phyloP scores from a whole-genome alignment of 2,888 invertebrate species.

The Parascotia fuliginaria region DNA sequence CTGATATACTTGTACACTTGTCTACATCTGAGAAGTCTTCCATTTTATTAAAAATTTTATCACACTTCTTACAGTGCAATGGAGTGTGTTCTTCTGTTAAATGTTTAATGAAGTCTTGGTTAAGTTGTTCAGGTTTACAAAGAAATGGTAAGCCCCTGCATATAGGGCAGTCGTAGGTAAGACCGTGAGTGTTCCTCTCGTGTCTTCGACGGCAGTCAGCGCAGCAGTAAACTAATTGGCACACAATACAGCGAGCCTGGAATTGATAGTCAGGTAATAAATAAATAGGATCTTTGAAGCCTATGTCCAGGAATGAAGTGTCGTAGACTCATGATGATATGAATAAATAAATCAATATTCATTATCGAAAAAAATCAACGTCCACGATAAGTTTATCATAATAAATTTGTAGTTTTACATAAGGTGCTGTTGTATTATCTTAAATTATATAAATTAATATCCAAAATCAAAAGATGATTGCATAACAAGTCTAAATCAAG shows the following conservation, averaged over 20 bases:
- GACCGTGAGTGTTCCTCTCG: slow-evolving; percentile 65
- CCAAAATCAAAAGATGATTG: too few species aligned
- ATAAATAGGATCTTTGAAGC: background rate
- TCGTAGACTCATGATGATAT: too few species aligned
- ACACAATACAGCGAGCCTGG: slow-evolving; percentile 77
- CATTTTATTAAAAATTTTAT: slow-evolving; percentile 67
- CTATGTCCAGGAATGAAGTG: too few species aligned
- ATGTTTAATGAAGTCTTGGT: slow-evolving; percentile 65
- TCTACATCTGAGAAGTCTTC: slow-evolving; percentile 68
- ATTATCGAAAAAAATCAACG: too few species aligned
- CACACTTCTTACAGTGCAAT: slow-evolving; percentile 72
- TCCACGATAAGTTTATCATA: too few species aligned
- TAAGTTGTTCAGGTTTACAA: slow-evolving; percentile 63
- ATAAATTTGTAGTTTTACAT: too few species aligned
- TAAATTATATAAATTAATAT: too few species aligned
- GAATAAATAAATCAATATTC: too few species aligned
- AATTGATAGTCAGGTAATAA: slow-evolving; percentile 16
- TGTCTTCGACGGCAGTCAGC: slow-evolving; percentile 73
- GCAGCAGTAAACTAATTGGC: slow-evolving; percentile 76
- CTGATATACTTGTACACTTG: slow-evolving; percentile 72
- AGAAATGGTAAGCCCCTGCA: slow-evolving; percentile 70
- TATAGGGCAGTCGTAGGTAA: slow-evolving; percentile 74
- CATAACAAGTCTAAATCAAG: too few species aligned
- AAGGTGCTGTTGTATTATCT: too few species aligned
- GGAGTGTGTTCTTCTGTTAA: slow-evolving; percentile 69